phyloP scores from a whole-genome alignment of 2,113 vertebrate species.

The Sciurus niger region DNA sequence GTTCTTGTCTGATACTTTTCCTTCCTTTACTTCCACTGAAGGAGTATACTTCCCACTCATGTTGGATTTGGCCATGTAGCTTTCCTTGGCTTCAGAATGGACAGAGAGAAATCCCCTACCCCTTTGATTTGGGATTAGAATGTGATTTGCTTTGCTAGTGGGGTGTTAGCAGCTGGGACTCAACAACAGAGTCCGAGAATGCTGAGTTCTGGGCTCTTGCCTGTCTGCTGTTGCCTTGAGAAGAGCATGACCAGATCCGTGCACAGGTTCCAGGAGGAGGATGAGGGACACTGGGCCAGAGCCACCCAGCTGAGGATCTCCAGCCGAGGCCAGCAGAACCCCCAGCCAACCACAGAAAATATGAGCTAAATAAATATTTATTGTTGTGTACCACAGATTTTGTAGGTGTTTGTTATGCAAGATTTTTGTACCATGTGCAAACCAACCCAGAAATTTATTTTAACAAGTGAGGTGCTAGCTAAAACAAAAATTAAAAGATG shows the following conservation, averaged over 20 bases:
- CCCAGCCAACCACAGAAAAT: not conserved
- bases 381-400: not conserved
- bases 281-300: not conserved
- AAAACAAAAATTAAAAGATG: constrained; percentile 33
- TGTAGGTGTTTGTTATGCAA: constrained; percentile 45
- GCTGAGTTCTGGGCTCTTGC: not conserved
- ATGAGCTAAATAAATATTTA: constrained; percentile 12
- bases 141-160: constrained; percentile 22
- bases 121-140: not conserved
- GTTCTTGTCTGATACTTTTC: not conserved
- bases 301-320: not conserved
- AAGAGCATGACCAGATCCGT: not conserved
- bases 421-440: constrained; percentile 36
- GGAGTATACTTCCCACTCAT: not conserved
- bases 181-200: not conserved
- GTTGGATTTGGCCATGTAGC: not conserved
- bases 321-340: not conserved
- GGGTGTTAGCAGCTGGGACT: not conserved
- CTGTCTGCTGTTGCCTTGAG: not conserved
- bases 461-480: constrained; percentile 4
- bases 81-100: not conserved
- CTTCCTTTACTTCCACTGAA: not conserved
- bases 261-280: not conserved
- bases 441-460: constrained; percentile 18
- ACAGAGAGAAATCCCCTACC: not conserved